phyloP scores from a whole-genome alignment of 2,888 invertebrate species.

The Oligia strigilis region DNA sequence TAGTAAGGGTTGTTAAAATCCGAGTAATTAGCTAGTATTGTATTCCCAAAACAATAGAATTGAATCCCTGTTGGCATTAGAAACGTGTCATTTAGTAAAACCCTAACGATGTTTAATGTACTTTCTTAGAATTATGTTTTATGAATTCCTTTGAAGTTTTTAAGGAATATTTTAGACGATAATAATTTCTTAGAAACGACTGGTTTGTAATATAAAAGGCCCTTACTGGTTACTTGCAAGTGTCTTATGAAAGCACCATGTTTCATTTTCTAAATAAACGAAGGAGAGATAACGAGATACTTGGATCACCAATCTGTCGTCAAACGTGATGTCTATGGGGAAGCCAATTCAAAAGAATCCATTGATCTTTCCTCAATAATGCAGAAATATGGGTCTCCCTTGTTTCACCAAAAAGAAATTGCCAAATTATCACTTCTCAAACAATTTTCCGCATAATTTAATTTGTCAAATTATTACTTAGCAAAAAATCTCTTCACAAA shows the following conservation, averaged over 20 bases:
- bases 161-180: neutral
- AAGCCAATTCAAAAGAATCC: neutral
- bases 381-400: too few species aligned
- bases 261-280: neutral
- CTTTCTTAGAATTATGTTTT: neutral
- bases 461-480: too few species aligned
- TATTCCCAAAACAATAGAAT: neutral
- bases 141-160: constrained; percentile 1
- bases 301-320: neutral
- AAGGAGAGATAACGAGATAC: neutral
- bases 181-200: neutral
- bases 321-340: neutral
- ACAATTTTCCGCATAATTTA: too few species aligned
- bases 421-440: too few species aligned
- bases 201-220: neutral
- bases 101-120: neutral
- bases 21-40: constrained; percentile 11
- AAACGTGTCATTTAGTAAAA: neutral
- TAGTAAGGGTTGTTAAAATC: constrained; percentile 5
- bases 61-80: neutral
- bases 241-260: neutral
- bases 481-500: too few species aligned
- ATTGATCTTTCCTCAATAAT: too few species aligned
- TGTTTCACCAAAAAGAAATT: too few species aligned
- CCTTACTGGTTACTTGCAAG: neutral